Base-by-base conservation (phyloP, 2,113 vertebrate genomes). In the Zosterops borbonicus region DNA sequence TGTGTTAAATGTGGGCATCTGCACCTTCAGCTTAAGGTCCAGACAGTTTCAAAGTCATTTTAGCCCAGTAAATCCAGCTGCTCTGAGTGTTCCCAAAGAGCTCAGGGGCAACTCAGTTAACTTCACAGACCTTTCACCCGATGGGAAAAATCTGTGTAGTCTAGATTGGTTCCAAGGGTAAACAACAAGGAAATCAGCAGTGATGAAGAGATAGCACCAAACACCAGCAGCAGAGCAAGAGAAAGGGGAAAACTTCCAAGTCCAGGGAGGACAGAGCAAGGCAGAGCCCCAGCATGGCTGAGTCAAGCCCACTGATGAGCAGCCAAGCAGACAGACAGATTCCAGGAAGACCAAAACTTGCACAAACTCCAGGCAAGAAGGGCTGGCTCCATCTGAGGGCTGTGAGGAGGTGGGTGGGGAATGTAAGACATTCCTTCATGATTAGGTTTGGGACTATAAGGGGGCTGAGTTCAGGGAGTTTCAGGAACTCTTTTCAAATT, bases 391-490 rank as follows among this genome's bases (percentile, higher is more conserved):
- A 55, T 71, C 39, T 37, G 79, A 92, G 79, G 56, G 55, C 50
- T 71, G 47, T 25, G 71, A 88, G 49, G 90, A 90, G 86, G 67
- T 92, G 93, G 94, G 95, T 86, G 95, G 95, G 88, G 80, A 93
- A 75, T 37, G 4, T 69, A 84, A 94, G 73, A 83, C 95, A 95
- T 96, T 96, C 96, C 92, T 96, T 65, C 53, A 83, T 44, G 80
- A 93, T 97, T 92, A 97, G 92, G 88, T 88, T 63, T 83, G 79
- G 93, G 73, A 77, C 65, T 87, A 24, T 4, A 88, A 83, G 44
- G 31, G 44, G 88, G 47, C 33, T 67, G 85, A 90, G 47, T 19
- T 76, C 81, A 88, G 73, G 78, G 71, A 95, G 73, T 93, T 95
- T 96, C 92, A 89, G 88, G 79, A 93, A 95, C 68, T 83, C 89